Conservation (phyloP, 2,888 invertebrate genomes). For the Eupelmus urozonus region DNA sequence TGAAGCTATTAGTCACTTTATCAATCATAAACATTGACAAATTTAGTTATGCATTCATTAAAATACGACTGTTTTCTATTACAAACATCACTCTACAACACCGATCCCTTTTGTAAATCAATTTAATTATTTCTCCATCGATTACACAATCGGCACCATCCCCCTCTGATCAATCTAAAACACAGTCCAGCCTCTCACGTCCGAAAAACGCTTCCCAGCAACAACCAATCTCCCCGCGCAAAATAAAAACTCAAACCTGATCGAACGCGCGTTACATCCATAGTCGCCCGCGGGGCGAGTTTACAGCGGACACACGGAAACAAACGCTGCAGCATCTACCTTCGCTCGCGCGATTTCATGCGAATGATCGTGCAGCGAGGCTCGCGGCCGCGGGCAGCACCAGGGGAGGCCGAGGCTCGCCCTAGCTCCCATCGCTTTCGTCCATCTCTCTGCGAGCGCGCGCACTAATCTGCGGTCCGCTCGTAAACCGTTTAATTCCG, state of each 20-base stretch:
- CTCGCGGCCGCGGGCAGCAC: conserved; percentile 7
- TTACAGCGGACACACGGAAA: not conserved
- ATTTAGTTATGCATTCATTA: too few species aligned
- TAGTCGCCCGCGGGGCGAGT: not conserved
- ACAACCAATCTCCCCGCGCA: not conserved
- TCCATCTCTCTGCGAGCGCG: conserved; percentile 48
- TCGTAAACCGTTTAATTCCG: conserved; percentile 78
- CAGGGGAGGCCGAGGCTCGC: conserved; percentile 1
- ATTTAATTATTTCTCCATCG: not conserved
- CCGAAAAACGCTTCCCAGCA: not conserved
- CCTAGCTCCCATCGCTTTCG: conserved; percentile 26
- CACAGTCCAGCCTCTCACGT: not conserved
- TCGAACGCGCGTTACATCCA: conserved; percentile 35
- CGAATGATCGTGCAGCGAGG: conserved; percentile 33
- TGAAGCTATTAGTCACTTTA: too few species aligned
- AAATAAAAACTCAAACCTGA: conserved; percentile 23
- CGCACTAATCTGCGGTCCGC: conserved; percentile 77
- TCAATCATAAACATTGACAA: too few species aligned
- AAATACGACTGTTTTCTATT: too few species aligned
- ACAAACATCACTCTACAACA: too few species aligned
- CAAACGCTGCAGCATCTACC: not conserved
- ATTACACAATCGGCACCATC: not conserved
- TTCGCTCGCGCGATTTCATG: not conserved
- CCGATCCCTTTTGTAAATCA: not conserved
- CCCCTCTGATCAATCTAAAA: conserved; percentile 30